Percentiles rank a stretch among this genome's conserved stretches.
phyloP scores from a whole-genome alignment of 2,113 vertebrate genomes.

The Dicaeum eximium region DNA sequence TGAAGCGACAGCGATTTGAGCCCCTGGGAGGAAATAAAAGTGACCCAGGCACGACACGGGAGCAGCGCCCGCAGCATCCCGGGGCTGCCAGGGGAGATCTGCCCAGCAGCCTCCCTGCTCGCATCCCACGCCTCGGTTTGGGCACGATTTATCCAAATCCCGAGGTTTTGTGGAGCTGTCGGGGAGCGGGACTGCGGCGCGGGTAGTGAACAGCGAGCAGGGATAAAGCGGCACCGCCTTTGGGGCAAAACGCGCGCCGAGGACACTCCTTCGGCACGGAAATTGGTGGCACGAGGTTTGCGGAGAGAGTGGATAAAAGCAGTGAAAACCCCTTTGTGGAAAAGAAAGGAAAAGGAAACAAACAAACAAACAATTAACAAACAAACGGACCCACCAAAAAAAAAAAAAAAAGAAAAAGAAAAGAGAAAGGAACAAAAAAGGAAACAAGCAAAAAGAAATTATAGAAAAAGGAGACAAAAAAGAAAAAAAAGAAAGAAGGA shows the following conservation, averaged over 20 bases:
- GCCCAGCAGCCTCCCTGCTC: neutral
- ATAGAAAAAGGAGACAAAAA: accelerated
- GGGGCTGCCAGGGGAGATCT: neutral
- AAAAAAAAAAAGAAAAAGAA: no score
- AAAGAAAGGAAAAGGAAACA: neutral
- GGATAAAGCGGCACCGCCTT: neutral
- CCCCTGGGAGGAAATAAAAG: neutral
- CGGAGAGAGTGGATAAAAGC: accelerated
- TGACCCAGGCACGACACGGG: neutral
- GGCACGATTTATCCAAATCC: neutral
- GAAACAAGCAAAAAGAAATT: neutral
- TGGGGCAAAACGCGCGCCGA: neutral
- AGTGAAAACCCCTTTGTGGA: neutral
- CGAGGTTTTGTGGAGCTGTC: neutral
- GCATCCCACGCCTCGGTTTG: neutral
- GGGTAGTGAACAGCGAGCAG: neutral
- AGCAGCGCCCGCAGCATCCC: neutral
- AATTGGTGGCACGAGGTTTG: neutral
- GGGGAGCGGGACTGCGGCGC: neutral
- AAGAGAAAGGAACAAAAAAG: neutral
- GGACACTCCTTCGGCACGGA: no score
- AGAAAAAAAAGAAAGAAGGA: no score
- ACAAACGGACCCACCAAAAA: accelerated
- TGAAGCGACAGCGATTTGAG: neutral
- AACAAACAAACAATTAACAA: neutral